Percentiles rank a stretch among this genome's conserved stretches.
These are phyloP conservation scores for Terebella lapidaria DNA, from an alignment of 2,888 invertebrate genomes.

Conservation along the genomic window DNA sequence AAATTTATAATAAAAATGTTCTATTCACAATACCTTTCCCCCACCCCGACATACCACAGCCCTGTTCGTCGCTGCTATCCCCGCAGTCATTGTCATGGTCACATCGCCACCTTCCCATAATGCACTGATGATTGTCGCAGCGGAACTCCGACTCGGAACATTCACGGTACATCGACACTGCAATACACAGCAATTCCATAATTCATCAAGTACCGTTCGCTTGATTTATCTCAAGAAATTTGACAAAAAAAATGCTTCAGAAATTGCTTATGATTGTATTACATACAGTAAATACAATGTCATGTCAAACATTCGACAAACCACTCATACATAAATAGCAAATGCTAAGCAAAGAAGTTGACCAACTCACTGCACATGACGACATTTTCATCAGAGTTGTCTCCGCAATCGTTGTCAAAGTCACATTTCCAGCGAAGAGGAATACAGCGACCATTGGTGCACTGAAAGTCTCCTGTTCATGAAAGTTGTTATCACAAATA, in stretches of 20 bases:
- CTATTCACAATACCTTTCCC: no score
- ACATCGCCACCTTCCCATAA: constrained; percentile 62
- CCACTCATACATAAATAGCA: not conserved
- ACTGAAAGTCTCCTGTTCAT: constrained; percentile 75
- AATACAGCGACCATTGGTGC: constrained; percentile 83
- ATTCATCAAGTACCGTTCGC: constrained; percentile 10
- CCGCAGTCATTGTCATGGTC: constrained; percentile 97
- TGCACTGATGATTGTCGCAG: constrained; percentile 84
- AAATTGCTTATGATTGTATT: not conserved
- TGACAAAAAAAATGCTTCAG: not conserved
- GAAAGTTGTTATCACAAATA: not conserved
- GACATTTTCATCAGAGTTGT: constrained; percentile 72
- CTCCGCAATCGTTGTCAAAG: constrained; percentile 94
- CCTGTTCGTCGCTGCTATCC: constrained; percentile 74
- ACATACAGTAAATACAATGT: no score
- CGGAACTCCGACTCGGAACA: constrained; percentile 95
- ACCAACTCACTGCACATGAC: constrained; percentile 2
- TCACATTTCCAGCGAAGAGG: constrained; percentile 66
- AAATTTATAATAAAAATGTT: no score
- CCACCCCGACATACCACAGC: constrained; percentile 28
- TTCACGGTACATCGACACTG: constrained; percentile 74
- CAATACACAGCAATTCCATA: no score
- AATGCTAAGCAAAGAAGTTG: no score
- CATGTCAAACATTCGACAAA: no score
- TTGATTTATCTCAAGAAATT: no score